These are phyloP conservation scores for Pegoplata infirma DNA, from an alignment of 2,888 invertebrate species.

Conservation along the genomic window DNA sequence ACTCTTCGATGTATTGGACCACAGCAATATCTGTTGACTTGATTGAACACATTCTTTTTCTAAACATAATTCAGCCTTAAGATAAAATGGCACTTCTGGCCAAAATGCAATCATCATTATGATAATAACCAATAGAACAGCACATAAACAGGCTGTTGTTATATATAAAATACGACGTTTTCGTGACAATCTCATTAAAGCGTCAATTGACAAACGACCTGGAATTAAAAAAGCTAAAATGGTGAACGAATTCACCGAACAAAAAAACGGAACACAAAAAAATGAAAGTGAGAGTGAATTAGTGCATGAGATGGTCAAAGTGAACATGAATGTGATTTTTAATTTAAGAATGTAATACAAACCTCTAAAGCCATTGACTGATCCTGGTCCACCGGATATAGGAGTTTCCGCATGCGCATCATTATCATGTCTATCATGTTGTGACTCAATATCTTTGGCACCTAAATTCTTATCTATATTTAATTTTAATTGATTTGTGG, in stretches of 20 bases:
- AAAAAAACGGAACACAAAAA: not conserved
- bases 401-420: slow-evolving; percentile 57
- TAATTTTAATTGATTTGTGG: slow-evolving; percentile 74
- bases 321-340: slow-evolving; percentile 12
- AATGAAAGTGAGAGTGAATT: slow-evolving; percentile 36
- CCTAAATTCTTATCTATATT: slow-evolving; percentile 71
- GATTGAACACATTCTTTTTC: slow-evolving; percentile 76
- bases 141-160: slow-evolving; percentile 74
- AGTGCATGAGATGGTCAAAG: slow-evolving; percentile 31
- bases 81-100: slow-evolving; percentile 76
- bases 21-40: slow-evolving; percentile 75
- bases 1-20: slow-evolving; percentile 75
- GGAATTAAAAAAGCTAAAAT: slow-evolving; percentile 72
- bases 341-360: not conserved
- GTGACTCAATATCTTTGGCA: slow-evolving; percentile 71
- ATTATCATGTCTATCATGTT: slow-evolving; percentile 57
- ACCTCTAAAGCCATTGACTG: slow-evolving; percentile 73
- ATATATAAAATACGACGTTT: slow-evolving; percentile 75
- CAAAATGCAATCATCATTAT: slow-evolving; percentile 75
- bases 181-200: slow-evolving; percentile 74
- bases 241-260: not conserved
- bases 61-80: slow-evolving; percentile 75
- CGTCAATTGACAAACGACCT: slow-evolving; percentile 74
- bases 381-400: slow-evolving; percentile 65
- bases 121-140: slow-evolving; percentile 74